Base-by-base conservation (phyloP, 1,140 invertebrate species). In the Leptinotarsa texana region DNA sequence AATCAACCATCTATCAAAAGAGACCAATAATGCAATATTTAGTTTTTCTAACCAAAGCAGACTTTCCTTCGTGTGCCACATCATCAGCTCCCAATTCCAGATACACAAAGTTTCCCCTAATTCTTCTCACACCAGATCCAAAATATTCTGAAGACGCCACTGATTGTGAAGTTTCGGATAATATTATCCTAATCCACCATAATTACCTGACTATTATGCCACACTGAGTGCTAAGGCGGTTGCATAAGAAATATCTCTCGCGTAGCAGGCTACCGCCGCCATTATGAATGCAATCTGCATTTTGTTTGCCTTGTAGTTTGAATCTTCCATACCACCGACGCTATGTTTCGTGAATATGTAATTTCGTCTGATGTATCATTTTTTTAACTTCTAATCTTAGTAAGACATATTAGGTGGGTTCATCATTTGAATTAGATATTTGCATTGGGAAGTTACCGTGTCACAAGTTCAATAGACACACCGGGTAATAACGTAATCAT, bases 341-440 rank as follows among this genome's bases (percentile, higher is more conserved):
- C 42, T 42, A 72, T 72, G 74, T 63, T 22, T 11, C 8, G 18
- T 75, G 74, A 75, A 75, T 75, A 75, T 75, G 21, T 75, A 72
- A 75, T 75, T 65, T 75, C 69, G 66, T 72, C 47, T 72, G 69
- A 49, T 65, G 71, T 72, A 75, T 75, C 57, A 61, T n/a, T 21
- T 62, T 8, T 18, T 3, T 21, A 21, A n/a, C 1, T 62, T 21
- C 61, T 21, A 62, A 62, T 62, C 13, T 21, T 17, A 2, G 17
- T 3, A 62, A 62, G 61, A 21, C 17, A 13, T n/a, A 5, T 4
- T 62, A 13, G 0, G 11, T 62, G 15, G 2, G 2, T 62, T 33
- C 8, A 11, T 33, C 33, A 8, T 33, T 33, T 11, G 33, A 33
- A 33, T 1, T 8, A 33, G 33, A 33, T 2, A 33, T 33, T 33